Percentiles rank a stretch among this genome's conserved stretches.
phyloP scores from a whole-genome alignment of 2,113 vertebrate genomes.

The Actenoides hombroni region DNA sequence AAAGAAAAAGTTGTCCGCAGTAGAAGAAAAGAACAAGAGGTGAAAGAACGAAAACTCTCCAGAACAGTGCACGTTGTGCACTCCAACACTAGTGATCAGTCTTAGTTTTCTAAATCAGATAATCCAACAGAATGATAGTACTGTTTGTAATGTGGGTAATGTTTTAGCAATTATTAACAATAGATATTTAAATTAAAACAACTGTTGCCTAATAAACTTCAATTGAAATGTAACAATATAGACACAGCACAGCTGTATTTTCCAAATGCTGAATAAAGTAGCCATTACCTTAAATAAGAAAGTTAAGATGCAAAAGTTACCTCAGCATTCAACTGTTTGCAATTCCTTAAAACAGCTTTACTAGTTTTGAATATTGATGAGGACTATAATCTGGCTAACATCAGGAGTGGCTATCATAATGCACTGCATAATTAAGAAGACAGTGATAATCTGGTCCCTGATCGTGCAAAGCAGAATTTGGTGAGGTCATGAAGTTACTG shows the following conservation, averaged over 20 bases:
- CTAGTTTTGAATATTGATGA: neutral
- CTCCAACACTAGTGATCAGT: neutral
- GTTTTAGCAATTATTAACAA: neutral
- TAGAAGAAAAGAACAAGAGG: neutral
- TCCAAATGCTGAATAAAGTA: neutral
- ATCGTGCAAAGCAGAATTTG: neutral
- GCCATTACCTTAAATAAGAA: neutral
- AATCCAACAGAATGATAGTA: neutral
- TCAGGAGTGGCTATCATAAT: neutral
- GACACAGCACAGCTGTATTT: neutral
- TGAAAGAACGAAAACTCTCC: neutral
- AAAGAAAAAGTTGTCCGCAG: neutral
- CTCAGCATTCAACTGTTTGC: neutral
- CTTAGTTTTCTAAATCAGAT: neutral
- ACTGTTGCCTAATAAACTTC: neutral
- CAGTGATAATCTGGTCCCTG: neutral
- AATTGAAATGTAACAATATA: neutral
- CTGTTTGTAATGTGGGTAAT: neutral
- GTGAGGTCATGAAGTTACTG: neutral
- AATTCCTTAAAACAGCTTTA: neutral
- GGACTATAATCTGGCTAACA: neutral
- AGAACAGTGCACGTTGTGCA: neutral
- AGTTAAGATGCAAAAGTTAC: neutral
- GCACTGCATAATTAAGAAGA: neutral
- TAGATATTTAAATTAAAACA: neutral